Evolutionary conservation across 2,888 invertebrate genomes (phyloP).

Genomic region (Hyposoter didymator): DNA sequence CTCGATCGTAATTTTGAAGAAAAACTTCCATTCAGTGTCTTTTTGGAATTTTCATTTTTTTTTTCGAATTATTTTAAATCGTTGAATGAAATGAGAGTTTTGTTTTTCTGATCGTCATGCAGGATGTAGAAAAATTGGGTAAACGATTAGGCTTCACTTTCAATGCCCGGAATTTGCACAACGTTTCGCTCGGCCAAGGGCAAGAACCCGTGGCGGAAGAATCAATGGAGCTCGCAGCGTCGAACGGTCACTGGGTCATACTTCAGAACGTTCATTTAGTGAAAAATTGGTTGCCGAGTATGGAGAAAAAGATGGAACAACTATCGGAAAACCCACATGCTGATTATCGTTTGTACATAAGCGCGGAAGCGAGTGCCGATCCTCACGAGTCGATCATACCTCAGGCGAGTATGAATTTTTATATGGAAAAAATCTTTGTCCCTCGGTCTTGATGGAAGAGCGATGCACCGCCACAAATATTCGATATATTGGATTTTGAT

Average conservation of each 20-base stretch:
- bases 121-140: conserved; percentile 95
- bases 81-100: neutral
- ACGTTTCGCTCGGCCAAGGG: conserved; percentile 97
- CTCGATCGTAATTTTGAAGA: too few relatives aligned
- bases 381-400: conserved; percentile 88
- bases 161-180: conserved; percentile 94
- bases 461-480: neutral
- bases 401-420: conserved; percentile 78
- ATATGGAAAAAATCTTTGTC: neutral
- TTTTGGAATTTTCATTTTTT: neutral
- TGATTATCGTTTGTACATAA: conserved; percentile 89
- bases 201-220: conserved; percentile 96
- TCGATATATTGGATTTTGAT: conserved; percentile 11
- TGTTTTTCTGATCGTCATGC: neutral
- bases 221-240: conserved; percentile 92
- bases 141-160: conserved; percentile 91
- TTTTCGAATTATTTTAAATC: neutral
- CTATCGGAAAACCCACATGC: conserved; percentile 87
- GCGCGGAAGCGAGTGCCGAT: conserved; percentile 93
- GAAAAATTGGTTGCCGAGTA: conserved; percentile 92
- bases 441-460: neutral
- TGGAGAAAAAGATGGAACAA: conserved; percentile 97
- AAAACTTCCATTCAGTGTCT: neutral
- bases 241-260: conserved; percentile 95
- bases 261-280: conserved; percentile 97